These are phyloP conservation scores for Setophaga kirtlandii DNA, from an alignment of 2,113 vertebrate genomes.

Conservation along the genomic window DNA sequence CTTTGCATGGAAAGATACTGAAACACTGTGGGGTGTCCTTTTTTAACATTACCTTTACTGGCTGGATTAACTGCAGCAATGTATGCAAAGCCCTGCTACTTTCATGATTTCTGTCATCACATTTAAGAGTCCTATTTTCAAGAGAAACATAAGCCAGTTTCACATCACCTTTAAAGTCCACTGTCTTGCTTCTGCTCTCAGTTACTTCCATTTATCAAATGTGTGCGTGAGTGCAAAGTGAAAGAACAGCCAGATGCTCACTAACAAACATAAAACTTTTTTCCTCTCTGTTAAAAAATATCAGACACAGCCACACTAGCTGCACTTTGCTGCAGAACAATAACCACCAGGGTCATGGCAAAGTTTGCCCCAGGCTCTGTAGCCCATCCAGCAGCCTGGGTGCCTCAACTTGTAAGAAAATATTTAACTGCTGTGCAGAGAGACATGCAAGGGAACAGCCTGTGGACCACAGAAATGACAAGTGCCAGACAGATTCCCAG, in stretches of 20 bases:
- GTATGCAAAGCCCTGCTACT: constrained; percentile 14
- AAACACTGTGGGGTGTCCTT: not conserved
- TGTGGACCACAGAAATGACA: not conserved
- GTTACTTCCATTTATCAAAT: not conserved
- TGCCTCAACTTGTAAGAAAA: not conserved
- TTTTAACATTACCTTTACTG: constrained; percentile 22
- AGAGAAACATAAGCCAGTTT: not conserved
- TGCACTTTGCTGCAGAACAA: not conserved
- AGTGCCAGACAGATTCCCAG: not conserved
- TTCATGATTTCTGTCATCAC: not conserved
- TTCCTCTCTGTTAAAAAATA: not conserved
- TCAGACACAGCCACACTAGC: not conserved
- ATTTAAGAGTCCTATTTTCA: not conserved
- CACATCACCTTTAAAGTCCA: not conserved
- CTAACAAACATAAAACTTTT: not conserved
- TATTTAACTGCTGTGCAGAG: not conserved
- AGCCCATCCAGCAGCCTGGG: not conserved
- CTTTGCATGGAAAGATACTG: not conserved
- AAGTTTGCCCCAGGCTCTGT: not conserved
- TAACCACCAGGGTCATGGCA: not conserved
- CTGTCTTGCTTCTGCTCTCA: not conserved
- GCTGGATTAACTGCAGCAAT: constrained; percentile 23
- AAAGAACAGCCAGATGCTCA: not conserved
- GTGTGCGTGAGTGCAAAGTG: not conserved
- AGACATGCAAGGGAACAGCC: not conserved